A percentile compares a stretch with the other conserved stretches of the same genome.
These are phyloP conservation scores for Cyanoderma ruficeps DNA, from an alignment of 2,113 vertebrate genomes.

Conservation along the genomic window DNA sequence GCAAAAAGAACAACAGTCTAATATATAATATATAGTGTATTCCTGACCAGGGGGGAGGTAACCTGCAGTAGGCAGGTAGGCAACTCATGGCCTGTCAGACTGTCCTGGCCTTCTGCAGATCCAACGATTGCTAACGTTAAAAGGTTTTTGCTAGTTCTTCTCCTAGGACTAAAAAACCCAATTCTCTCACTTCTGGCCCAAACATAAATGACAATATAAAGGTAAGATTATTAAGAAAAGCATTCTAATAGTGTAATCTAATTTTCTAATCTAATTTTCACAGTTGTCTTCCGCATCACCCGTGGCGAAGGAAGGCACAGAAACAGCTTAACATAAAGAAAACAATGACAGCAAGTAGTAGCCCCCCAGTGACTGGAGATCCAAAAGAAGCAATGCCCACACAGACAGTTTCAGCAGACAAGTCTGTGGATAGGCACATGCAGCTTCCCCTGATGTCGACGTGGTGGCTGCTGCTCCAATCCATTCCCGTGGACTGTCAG, in stretches of 20 bases:
- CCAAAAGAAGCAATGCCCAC: background rate
- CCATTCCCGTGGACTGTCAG: too few relatives aligned
- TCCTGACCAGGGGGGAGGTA: background rate
- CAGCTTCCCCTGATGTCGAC: accelerated
- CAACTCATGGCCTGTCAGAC: background rate
- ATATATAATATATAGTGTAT: background rate
- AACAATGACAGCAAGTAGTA: background rate
- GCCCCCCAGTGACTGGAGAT: background rate
- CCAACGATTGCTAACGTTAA: background rate
- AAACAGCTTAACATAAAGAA: background rate
- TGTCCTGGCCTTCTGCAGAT: background rate
- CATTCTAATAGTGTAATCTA: background rate
- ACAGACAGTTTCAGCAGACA: background rate
- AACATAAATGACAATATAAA: background rate
- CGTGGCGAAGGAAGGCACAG: background rate
- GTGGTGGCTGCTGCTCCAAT: background rate
- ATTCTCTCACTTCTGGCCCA: background rate
- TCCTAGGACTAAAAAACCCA: background rate
- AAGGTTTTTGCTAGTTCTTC: background rate
- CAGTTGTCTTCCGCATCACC: background rate
- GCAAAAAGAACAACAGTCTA: background rate
- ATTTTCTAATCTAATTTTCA: background rate
- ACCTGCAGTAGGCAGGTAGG: background rate
- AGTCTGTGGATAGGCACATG: background rate
- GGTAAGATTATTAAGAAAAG: background rate